Base-by-base conservation (phyloP, 2,888 invertebrate species). In the Drosophila mimetica region DNA sequence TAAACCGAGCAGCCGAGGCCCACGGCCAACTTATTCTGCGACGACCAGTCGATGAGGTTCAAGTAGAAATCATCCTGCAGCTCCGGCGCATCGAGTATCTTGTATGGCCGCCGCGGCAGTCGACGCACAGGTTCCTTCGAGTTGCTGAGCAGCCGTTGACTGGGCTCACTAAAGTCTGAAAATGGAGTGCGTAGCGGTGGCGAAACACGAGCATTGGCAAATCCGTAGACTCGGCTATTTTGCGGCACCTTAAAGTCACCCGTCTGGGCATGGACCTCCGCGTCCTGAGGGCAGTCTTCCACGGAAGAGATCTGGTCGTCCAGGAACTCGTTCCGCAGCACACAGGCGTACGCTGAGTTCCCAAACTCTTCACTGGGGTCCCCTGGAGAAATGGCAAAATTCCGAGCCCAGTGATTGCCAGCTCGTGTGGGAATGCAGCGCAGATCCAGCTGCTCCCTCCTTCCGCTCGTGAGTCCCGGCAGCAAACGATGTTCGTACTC, bases 31-130 rank as follows among this genome's bases (percentile, higher is more conserved):
- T 99, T 97, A 92, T 99, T 99, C 92, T 98, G 97, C 57, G 98
- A 97, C 2, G 98, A 98, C 99, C 99, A 99, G 92, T 99, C 99
- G 28, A 99, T 99, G 64, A 99, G 94, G 92, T 99, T 99, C 78
- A 99, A 92, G 91, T 99, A 98, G 93, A 99, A 99, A 92, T 99
- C 99, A 92, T 99, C 99, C 92, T 99, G 90, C 44, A 91, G 74
- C 66, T 90, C 90, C 36, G 90, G 90, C 25, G 90, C 90, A 79
- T 90, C 90, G 71, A 90, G 81, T 76, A 90, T 90, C 93, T 99
- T 99, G 93, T 98, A 99, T 1, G 99, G 99, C 90, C 99, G 98
- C 91, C 98, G 95, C 4, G 99, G 98, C 79, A 99, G 99, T 93
- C 99, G 99, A 75, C 99, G 93, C 1, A 97, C 97, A 9, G 98